Evolutionary conservation across 2,797 vertebrate genomes (phyloP).

Genomic region (Myripristis murdjan): DNA sequence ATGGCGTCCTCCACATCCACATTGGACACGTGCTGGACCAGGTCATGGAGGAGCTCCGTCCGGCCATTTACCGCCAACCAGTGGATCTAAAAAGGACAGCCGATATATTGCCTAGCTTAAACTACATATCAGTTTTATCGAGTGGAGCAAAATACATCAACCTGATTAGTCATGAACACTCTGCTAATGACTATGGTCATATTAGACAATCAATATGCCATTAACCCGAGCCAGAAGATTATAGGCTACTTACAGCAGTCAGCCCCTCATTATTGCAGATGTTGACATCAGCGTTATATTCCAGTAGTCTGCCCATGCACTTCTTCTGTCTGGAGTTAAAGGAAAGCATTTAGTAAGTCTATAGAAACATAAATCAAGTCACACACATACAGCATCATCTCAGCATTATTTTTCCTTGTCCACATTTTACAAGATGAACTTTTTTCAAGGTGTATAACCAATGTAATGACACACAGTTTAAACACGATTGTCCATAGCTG

Average conservation of each 20-base stretch:
- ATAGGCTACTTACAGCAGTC: slow-evolving; percentile 92
- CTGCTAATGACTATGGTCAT: neutral
- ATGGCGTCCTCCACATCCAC: slow-evolving; percentile 99
- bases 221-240: neutral
- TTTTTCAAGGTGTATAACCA: too few relatives aligned
- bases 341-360: neutral
- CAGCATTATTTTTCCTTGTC: too few relatives aligned
- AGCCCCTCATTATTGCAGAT: slow-evolving; percentile 99
- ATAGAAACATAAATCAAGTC: too few relatives aligned
- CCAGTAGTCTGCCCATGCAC: slow-evolving; percentile 97
- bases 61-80: slow-evolving; percentile 98
- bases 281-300: slow-evolving; percentile 97
- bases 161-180: neutral
- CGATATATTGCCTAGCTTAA: neutral
- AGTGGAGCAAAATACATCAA: neutral
- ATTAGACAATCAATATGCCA: neutral
- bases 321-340: slow-evolving; percentile 93
- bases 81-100: slow-evolving; percentile 89
- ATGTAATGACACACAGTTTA: too few relatives aligned
- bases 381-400: too few relatives aligned
- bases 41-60: slow-evolving; percentile 96
- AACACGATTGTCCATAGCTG: too few relatives aligned
- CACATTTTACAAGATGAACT: too few relatives aligned
- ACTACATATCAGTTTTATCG: neutral
- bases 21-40: slow-evolving; percentile 96